These are phyloP conservation scores for Gymnoscopelus microlampas DNA, from an alignment of 2,797 vertebrate species.

Conservation along the genomic window DNA sequence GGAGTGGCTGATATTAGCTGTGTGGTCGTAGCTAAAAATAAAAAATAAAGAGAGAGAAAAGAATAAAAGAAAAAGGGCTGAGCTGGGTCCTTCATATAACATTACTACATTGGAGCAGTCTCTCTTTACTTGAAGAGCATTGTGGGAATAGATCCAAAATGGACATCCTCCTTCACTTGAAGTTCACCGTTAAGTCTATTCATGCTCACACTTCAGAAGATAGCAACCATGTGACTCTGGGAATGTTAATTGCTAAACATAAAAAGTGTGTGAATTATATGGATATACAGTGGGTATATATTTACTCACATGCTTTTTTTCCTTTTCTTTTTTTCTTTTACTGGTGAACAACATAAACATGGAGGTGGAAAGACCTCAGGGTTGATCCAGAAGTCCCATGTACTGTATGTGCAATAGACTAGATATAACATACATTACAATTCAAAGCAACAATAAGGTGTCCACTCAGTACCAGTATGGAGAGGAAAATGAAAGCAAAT, in stretches of 20 bases:
- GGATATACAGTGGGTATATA: too few relatives aligned
- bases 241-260: neutral
- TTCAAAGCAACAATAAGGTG: neutral
- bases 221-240: neutral
- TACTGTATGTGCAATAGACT: too few relatives aligned
- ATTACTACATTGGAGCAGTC: neutral
- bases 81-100: constrained; percentile 11
- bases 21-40: too few relatives aligned
- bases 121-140: constrained; percentile 36
- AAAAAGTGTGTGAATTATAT: neutral
- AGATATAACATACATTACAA: too few relatives aligned
- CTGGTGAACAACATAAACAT: too few relatives aligned
- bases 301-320: too few relatives aligned
- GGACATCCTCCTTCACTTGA: constrained; percentile 22
- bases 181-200: constrained; percentile 13
- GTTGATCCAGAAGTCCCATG: too few relatives aligned
- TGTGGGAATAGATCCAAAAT: constrained; percentile 24
- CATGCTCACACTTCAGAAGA: constrained; percentile 4
- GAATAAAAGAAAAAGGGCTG: constrained; percentile 7
- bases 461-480: neutral
- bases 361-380: too few relatives aligned
- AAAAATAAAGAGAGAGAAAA: neutral
- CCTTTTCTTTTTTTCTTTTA: too few relatives aligned
- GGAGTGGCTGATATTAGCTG: too few relatives aligned
- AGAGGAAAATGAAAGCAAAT: constrained; percentile 8